Evolutionary conservation across 2,888 invertebrate genomes (phyloP).

Genomic region (Dyspetes luteomarginatus): DNA sequence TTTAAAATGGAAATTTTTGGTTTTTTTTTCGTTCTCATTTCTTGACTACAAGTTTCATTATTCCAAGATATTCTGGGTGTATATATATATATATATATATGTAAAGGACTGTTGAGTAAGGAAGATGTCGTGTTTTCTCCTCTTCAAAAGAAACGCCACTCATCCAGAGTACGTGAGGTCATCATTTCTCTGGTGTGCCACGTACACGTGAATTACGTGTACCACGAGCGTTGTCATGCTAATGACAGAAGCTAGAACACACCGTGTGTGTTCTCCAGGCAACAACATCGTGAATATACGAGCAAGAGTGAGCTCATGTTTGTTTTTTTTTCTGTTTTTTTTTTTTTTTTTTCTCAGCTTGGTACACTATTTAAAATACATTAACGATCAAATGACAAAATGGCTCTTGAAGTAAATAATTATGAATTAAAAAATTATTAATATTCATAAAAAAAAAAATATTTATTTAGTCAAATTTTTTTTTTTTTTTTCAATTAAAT

Average conservation of each 20-base stretch:
- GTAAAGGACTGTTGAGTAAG: constrained; percentile 1
- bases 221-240: constrained; percentile 55
- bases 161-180: constrained; percentile 61
- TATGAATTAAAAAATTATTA: background rate
- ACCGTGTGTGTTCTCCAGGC: constrained; percentile 13
- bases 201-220: constrained; percentile 45
- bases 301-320: constrained; percentile 20
- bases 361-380: too few relatives aligned
- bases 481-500: background rate
- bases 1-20: too few relatives aligned
- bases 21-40: background rate
- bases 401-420: background rate
- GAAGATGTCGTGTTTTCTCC: constrained; percentile 16
- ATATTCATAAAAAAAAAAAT: background rate
- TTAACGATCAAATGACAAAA: too few relatives aligned
- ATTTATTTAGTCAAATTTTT: background rate
- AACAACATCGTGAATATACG: constrained; percentile 10
- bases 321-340: constrained; percentile 3
- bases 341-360: background rate
- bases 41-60: background rate
- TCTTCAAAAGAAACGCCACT: constrained; percentile 39
- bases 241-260: constrained; percentile 52
- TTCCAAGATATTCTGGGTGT: background rate
- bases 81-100: background rate
- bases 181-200: constrained; percentile 12